Percentiles rank a stretch among this genome's conserved stretches.
Conservation (phyloP, 2,888 invertebrate species). For the Mesoligia furuncula region DNA sequence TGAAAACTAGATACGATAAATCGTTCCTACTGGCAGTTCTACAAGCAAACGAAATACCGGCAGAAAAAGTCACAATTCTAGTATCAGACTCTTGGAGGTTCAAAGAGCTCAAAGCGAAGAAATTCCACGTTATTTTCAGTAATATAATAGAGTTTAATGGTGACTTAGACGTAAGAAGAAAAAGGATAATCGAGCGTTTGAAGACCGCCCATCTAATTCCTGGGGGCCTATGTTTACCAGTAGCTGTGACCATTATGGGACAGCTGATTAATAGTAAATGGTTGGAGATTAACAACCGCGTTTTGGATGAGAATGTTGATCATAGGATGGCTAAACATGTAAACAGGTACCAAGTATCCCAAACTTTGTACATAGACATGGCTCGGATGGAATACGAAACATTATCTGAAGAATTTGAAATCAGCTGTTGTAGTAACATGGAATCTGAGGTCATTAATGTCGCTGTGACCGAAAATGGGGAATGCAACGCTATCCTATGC, state of each 20-base stretch:
- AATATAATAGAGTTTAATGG: slow-evolving; percentile 51
- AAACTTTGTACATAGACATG: slow-evolving; percentile 36
- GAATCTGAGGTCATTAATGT: slow-evolving; percentile 32
- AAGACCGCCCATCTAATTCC: slow-evolving; percentile 22
- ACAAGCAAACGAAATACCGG: slow-evolving; percentile 43
- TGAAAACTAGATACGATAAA: slow-evolving; percentile 38
- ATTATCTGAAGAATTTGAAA: slow-evolving; percentile 41
- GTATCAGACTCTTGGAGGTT: slow-evolving; percentile 33
- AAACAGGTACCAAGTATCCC: slow-evolving; percentile 49
- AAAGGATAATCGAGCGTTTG: slow-evolving; percentile 21
- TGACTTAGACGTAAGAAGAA: slow-evolving; percentile 43
- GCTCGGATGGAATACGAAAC: slow-evolving; percentile 31
- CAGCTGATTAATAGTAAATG: slow-evolving; percentile 45
- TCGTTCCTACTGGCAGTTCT: slow-evolving; percentile 45
- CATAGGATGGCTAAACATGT: slow-evolving; percentile 42
- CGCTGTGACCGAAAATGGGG: slow-evolving; percentile 32
- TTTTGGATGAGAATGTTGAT: slow-evolving; percentile 45
- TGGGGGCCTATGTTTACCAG: slow-evolving; percentile 52
- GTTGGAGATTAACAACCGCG: slow-evolving; percentile 47
- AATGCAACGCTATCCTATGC: slow-evolving; percentile 55
- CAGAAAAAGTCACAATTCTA: slow-evolving; percentile 48
- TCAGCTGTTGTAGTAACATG: slow-evolving; percentile 19
- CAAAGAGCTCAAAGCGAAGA: slow-evolving; percentile 33
- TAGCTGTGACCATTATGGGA: slow-evolving; percentile 43
- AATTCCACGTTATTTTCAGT: slow-evolving; percentile 54